These are phyloP conservation scores for Tipula vernalis DNA, from an alignment of 2,888 invertebrate species.

Conservation along the genomic window DNA sequence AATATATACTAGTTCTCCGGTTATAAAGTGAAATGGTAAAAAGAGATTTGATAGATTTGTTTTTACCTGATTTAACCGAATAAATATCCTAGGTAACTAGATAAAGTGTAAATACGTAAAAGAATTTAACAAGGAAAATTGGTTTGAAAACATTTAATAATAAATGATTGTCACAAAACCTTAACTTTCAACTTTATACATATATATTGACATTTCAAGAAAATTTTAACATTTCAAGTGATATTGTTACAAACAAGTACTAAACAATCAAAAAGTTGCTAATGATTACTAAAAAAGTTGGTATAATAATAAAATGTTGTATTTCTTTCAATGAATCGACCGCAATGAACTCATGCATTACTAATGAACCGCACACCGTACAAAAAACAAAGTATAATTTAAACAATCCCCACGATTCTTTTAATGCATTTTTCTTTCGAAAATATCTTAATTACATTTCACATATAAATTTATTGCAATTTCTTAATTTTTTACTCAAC, in stretches of 20 bases:
- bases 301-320: background rate
- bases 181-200: background rate
- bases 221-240: background rate
- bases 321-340: background rate
- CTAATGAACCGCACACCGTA: background rate
- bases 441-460: constrained; percentile 4
- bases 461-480: background rate
- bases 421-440: background rate
- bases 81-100: background rate
- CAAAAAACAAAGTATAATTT: background rate
- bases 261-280: background rate
- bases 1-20: background rate
- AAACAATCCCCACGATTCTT: background rate
- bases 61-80: background rate
- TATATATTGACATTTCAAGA: background rate
- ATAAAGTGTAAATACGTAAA: background rate
- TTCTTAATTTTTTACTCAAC: background rate
- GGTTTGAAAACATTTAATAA: background rate
- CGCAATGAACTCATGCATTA: background rate
- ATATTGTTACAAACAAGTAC: background rate
- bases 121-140: background rate
- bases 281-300: background rate
- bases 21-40: background rate
- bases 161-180: background rate
- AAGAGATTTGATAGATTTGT: background rate